Percentiles rank a stretch among this genome's conserved stretches.
These are phyloP conservation scores for Gobio gobio DNA, from an alignment of 2,113 vertebrate species.

Conservation along the genomic window DNA sequence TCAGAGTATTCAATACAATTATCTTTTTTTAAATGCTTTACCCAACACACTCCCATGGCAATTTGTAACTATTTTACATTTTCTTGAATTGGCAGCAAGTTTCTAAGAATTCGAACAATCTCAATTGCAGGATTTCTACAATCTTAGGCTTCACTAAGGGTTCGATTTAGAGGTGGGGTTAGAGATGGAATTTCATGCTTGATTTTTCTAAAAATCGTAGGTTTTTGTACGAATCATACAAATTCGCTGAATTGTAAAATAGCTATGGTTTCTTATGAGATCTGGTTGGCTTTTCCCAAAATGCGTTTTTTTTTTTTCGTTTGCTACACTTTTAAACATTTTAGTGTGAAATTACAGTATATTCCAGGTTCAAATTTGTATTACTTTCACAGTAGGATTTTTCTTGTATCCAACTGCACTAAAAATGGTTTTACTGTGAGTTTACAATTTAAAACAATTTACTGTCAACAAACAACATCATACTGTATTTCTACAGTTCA, in stretches of 20 bases:
- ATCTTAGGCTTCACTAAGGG: too few species aligned
- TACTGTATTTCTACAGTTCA: too few species aligned
- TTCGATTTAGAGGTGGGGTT: too few species aligned
- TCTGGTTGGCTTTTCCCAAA: not conserved
- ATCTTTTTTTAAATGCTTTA: not conserved
- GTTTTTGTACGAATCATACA: not conserved
- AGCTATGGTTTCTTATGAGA: not conserved
- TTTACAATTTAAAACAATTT: too few species aligned
- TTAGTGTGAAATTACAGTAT: too few species aligned
- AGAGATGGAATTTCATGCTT: not conserved
- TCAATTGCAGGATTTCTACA: too few species aligned
- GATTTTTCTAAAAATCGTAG: not conserved
- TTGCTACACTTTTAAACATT: too few species aligned
- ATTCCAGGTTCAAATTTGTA: too few species aligned
- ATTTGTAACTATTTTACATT: not conserved
- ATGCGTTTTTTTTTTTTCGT: not conserved
- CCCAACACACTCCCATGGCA: not conserved
- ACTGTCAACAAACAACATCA: too few species aligned
- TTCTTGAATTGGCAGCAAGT: not conserved
- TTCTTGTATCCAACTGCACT: too few species aligned
- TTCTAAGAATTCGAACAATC: not conserved
- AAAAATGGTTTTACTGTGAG: too few species aligned
- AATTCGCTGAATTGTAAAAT: not conserved
- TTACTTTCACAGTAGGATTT: too few species aligned
- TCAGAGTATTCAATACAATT: not conserved